Percentiles rank a stretch among this genome's conserved stretches.
Evolutionary conservation across 2,113 vertebrate genomes (phyloP).

Genomic region (Naja naja): DNA sequence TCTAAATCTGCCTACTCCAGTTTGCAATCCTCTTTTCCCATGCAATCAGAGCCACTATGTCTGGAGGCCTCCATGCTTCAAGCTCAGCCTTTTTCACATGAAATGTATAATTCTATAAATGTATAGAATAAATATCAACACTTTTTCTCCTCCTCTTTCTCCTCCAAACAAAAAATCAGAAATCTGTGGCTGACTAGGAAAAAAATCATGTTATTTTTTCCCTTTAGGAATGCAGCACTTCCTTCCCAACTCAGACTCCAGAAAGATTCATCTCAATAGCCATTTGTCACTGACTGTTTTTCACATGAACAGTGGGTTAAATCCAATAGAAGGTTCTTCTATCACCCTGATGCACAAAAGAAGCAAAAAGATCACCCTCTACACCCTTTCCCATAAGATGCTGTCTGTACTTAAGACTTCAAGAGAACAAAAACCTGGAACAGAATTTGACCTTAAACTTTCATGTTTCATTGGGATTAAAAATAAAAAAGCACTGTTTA

Average conservation of each 20-base stretch:
- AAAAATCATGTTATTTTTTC: neutral
- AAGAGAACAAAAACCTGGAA: neutral
- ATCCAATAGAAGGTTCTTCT: neutral
- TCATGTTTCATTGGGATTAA: neutral
- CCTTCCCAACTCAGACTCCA: neutral
- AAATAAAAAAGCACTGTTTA: neutral
- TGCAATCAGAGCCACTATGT: neutral
- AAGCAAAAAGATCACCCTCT: neutral
- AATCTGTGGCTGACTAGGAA: neutral
- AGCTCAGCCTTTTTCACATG: neutral
- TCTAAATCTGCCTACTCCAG: neutral
- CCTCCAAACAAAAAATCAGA: neutral
- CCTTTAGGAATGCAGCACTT: neutral
- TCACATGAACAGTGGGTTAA: neutral
- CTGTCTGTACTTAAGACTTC: neutral
- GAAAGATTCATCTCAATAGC: neutral
- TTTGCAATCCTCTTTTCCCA: neutral
- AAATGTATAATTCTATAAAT: neutral
- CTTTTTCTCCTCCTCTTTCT: neutral
- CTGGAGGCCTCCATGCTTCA: neutral
- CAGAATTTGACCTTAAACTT: neutral
- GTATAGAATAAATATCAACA: neutral
- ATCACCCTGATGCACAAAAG: neutral
- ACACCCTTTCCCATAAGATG: neutral
- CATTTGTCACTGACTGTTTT: neutral